A percentile compares a stretch with the other conserved stretches of the same genome.
These are phyloP conservation scores for Asobara japonica DNA, from an alignment of 1,140 invertebrate genomes.

Conservation along the genomic window DNA sequence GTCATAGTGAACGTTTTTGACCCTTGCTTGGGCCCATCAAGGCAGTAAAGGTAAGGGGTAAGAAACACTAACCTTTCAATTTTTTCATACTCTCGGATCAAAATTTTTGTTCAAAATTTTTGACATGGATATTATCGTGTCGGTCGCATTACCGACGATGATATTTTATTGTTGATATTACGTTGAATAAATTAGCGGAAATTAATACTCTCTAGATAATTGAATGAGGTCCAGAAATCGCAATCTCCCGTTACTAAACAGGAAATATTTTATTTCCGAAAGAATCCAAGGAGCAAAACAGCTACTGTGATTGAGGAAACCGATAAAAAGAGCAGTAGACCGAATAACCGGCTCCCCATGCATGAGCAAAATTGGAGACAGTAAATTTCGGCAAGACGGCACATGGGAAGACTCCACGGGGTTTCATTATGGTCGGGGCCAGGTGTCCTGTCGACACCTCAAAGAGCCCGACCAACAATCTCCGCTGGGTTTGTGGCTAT, in stretches of 20 bases:
- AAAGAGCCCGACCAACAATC: constrained; percentile 26
- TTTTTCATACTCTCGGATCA: no score
- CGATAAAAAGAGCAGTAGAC: constrained; percentile 8
- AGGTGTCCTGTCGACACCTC: constrained; percentile 51
- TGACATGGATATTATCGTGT: no score
- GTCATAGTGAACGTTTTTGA: no score
- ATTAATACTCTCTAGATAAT: not conserved
- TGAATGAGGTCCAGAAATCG: not conserved
- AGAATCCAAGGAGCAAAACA: not conserved
- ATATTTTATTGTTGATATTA: no score
- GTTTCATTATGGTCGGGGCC: constrained; percentile 41
- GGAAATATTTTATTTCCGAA: not conserved
- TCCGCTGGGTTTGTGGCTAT: constrained; percentile 10
- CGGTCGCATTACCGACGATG: no score
- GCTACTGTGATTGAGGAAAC: not conserved
- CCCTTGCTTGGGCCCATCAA: no score
- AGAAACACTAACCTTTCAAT: no score
- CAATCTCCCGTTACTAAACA: not conserved
- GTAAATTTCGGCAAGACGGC: constrained; percentile 8
- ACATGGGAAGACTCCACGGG: constrained; percentile 32
- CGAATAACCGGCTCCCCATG: constrained; percentile 9
- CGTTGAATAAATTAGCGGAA: not conserved
- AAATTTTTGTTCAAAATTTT: no score
- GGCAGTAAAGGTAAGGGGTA: no score
- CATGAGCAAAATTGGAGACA: constrained; percentile 15